Evolutionary conservation across 2,888 invertebrate genomes (phyloP).

Genomic region (Margaritifera margaritifera): DNA sequence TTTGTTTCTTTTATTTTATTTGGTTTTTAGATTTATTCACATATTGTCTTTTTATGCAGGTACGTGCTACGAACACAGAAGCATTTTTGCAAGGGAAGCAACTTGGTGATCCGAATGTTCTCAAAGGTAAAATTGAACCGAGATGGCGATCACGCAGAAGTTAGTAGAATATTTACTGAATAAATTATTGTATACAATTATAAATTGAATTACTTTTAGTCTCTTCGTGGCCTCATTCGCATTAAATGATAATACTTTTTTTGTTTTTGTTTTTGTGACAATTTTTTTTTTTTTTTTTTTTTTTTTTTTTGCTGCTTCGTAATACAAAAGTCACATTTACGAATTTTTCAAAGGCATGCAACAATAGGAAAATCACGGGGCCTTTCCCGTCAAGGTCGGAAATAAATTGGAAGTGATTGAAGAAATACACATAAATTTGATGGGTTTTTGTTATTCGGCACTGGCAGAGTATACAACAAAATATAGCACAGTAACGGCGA

Average conservation of each 20-base stretch:
- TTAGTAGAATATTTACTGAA: not conserved
- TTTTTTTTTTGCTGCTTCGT: not conserved
- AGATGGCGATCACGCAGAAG: not conserved
- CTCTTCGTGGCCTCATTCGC: not conserved
- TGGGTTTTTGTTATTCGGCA: too few species aligned
- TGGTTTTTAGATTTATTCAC: too few species aligned
- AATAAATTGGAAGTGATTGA: too few species aligned
- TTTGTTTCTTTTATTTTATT: too few species aligned
- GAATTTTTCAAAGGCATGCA: too few species aligned
- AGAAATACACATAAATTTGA: too few species aligned
- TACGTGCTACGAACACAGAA: slow-evolving; percentile 76
- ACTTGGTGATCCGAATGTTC: slow-evolving; percentile 53
- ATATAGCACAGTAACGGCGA: too few species aligned
- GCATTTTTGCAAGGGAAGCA: slow-evolving; percentile 55
- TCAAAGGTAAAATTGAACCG: slow-evolving; percentile 59
- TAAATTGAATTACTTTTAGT: not conserved
- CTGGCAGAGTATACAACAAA: too few species aligned
- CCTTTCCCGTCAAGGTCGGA: too few species aligned
- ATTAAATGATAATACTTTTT: not conserved
- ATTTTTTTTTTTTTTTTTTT: not conserved
- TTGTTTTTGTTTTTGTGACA: not conserved
- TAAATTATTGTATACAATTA: not conserved
- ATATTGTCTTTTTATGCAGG: too few species aligned
- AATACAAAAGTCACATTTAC: too few species aligned
- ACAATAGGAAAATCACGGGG: too few species aligned